Percentiles rank a stretch among this genome's conserved stretches.
Evolutionary conservation across 2,797 vertebrate genomes (phyloP).

Genomic region (Leuciscus waleckii): DNA sequence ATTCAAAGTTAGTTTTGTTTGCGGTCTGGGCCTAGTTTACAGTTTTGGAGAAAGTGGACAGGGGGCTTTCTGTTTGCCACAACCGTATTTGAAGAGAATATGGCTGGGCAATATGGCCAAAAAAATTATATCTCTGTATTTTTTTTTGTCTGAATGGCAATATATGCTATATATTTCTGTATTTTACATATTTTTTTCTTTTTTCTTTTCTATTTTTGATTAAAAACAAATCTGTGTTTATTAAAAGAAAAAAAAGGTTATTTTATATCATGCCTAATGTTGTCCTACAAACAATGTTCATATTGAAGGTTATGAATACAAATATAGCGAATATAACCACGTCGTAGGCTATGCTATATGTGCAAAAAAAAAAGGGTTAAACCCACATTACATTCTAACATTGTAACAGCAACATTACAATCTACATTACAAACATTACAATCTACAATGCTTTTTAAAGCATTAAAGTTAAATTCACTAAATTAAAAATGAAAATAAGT

Average conservation of each 20-base stretch:
- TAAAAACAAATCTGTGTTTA: no score
- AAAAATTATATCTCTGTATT: not conserved
- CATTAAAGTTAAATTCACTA: not conserved
- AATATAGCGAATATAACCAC: not conserved
- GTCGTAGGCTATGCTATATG: not conserved
- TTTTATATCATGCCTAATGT: not conserved
- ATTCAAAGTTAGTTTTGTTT: constrained; percentile 85
- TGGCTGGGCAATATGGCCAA: not conserved
- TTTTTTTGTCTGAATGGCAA: not conserved
- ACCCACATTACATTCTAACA: not conserved
- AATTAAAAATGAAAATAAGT: not conserved
- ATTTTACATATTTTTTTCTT: not conserved
- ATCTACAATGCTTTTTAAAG: not conserved
- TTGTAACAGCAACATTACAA: not conserved
- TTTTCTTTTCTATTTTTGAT: not conserved
- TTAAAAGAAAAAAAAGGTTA: not conserved
- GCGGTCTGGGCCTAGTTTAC: constrained; percentile 40
- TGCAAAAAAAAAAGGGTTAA: not conserved
- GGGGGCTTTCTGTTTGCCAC: not conserved
- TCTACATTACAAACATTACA: not conserved
- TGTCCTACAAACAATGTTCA: not conserved
- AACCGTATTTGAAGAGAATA: not conserved
- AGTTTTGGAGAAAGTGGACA: not conserved
- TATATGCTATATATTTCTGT: not conserved
- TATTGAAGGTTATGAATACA: not conserved